Conservation (phyloP, 1,140 invertebrate genomes). For the Octopus sinensis region DNA sequence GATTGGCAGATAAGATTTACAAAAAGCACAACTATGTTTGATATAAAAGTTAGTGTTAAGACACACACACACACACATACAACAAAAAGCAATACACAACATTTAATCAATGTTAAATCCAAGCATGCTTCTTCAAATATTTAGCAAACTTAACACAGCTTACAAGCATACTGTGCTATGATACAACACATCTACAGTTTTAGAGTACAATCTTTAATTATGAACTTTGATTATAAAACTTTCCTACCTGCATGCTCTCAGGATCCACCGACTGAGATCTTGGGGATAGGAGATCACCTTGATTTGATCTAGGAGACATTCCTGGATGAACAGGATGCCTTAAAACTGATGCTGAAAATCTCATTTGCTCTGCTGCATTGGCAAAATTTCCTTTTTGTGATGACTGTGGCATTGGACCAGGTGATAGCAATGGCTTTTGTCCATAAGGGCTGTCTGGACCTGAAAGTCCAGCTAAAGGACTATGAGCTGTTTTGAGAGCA, state of each 20-base stretch:
- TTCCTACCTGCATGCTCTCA: conserved; percentile 4
- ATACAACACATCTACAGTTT: too few species aligned
- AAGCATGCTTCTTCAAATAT: background rate
- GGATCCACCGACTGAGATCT: background rate
- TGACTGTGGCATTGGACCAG: background rate
- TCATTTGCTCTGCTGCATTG: conserved; percentile 1
- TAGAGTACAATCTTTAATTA: background rate
- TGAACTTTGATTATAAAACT: background rate
- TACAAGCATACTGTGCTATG: background rate
- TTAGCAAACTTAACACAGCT: too few species aligned
- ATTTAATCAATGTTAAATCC: background rate
- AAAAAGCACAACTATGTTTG: too few species aligned
- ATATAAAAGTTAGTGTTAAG: too few species aligned
- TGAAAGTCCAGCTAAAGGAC: background rate
- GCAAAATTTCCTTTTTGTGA: background rate
- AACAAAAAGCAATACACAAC: conserved; percentile 1
- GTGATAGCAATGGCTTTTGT: background rate
- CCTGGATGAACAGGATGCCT: background rate
- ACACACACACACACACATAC: background rate
- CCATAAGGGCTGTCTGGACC: background rate
- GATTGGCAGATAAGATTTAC: too few species aligned
- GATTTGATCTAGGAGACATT: background rate
- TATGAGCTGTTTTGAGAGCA: conserved; percentile 6
- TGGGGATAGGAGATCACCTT: background rate
- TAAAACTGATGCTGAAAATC: conserved; percentile 7